Percentiles rank a stretch among this genome's conserved stretches.
These are phyloP conservation scores for Premnoplex brunnescens DNA, from an alignment of 2,797 vertebrate genomes.

Conservation along the genomic window DNA sequence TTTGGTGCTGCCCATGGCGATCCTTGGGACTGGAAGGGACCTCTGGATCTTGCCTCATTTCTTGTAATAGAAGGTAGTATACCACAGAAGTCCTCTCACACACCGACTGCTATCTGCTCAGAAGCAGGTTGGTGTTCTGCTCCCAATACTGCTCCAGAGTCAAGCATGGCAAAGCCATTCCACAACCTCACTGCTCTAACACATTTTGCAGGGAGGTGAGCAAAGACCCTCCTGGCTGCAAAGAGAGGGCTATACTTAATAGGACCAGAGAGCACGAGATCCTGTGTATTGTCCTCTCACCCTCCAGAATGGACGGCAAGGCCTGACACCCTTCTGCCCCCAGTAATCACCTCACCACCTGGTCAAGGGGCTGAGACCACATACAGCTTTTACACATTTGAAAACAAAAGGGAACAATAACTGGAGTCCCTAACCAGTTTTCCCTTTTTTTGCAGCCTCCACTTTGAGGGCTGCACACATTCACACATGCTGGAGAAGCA, in stretches of 20 bases:
- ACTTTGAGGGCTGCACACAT: rapidly evolving
- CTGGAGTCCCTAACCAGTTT: neutral
- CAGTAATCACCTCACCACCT: neutral
- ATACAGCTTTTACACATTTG: neutral
- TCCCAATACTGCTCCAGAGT: neutral
- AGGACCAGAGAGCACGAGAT: neutral
- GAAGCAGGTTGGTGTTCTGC: neutral
- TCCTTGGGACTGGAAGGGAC: neutral
- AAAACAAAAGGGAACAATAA: neutral
- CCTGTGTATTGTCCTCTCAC: neutral
- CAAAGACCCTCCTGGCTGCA: neutral
- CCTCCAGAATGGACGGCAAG: neutral
- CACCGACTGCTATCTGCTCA: neutral
- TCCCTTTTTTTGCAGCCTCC: neutral
- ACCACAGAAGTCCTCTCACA: neutral
- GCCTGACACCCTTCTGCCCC: neutral
- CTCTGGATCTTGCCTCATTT: neutral
- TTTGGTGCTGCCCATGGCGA: neutral
- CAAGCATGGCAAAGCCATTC: neutral
- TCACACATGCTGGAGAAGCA: neutral
- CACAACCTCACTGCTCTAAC: neutral
- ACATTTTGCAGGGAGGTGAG: neutral
- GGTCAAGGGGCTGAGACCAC: neutral
- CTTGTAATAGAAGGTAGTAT: neutral
- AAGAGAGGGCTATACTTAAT: neutral